Evolutionary conservation across 2,888 invertebrate genomes (phyloP).

Genomic region (Leptothorax acervorum): DNA sequence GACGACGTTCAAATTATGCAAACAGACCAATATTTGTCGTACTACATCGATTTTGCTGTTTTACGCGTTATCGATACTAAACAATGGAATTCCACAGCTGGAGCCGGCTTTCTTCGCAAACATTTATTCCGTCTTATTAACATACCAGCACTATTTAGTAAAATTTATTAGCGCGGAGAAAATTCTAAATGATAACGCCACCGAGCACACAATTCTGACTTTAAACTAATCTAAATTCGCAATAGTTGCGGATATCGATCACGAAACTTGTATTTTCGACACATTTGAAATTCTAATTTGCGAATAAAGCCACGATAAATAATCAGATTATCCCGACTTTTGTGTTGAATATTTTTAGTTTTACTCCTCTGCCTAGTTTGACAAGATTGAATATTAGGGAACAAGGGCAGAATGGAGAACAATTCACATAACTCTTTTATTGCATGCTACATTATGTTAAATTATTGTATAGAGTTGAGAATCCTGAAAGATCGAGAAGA

Average conservation of each 20-base stretch:
- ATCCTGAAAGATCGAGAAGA: background rate
- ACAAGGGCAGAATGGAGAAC: background rate
- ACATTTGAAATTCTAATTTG: conserved; percentile 45
- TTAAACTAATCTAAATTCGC: background rate
- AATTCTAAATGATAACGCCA: conserved; percentile 8
- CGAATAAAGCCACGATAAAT: conserved; percentile 7
- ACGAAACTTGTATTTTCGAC: conserved; percentile 22
- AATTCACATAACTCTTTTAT: background rate
- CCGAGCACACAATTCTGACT: background rate
- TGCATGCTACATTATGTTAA: background rate
- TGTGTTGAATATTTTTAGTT: conserved; percentile 23
- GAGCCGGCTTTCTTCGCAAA: background rate
- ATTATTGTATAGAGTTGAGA: background rate
- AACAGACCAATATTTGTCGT: conserved; percentile 58
- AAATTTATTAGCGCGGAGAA: conserved; percentile 28
- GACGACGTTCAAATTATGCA: conserved; percentile 66
- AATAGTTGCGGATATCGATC: background rate
- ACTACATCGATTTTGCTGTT: conserved; percentile 47
- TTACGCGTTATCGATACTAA: conserved; percentile 57
- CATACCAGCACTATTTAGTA: conserved; percentile 46
- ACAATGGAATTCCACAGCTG: conserved; percentile 54
- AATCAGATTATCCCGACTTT: conserved; percentile 16
- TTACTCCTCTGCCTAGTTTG: background rate
- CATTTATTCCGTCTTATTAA: conserved; percentile 44
- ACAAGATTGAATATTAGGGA: background rate